Conservation (phyloP, 1,140 invertebrate genomes). For the Paraescarpia echinospica region DNA sequence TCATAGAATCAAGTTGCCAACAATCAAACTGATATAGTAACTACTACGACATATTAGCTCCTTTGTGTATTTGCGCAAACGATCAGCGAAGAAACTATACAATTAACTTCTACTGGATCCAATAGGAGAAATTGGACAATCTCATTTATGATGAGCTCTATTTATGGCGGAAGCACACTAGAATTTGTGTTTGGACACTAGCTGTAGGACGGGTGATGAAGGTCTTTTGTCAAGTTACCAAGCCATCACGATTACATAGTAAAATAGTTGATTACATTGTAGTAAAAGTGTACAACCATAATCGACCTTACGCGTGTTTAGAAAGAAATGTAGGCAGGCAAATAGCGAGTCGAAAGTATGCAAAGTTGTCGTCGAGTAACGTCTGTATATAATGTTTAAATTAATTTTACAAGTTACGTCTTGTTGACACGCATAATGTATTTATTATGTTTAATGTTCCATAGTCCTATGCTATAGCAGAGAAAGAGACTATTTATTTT, state of each 20-base stretch:
- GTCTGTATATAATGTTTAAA: neutral
- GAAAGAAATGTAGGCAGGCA: neutral
- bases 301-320: neutral
- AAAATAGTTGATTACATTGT: neutral
- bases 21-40: too few species aligned
- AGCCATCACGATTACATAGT: neutral
- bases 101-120: too few species aligned
- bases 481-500: neutral
- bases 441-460: neutral
- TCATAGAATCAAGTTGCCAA: too few species aligned
- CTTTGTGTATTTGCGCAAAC: too few species aligned
- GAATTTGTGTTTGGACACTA: too few species aligned
- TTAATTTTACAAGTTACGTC: neutral
- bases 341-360: neutral
- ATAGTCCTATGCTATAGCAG: neutral
- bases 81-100: too few species aligned
- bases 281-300: neutral
- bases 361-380: neutral
- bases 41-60: too few species aligned
- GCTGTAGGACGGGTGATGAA: neutral
- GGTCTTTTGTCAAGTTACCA: neutral
- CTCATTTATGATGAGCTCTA: too few species aligned
- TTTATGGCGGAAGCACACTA: too few species aligned
- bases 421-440: neutral
- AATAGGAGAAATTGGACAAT: too few species aligned